Evolutionary conservation across 2,888 invertebrate species (phyloP).

Genomic region (Alsophila aescularia): DNA sequence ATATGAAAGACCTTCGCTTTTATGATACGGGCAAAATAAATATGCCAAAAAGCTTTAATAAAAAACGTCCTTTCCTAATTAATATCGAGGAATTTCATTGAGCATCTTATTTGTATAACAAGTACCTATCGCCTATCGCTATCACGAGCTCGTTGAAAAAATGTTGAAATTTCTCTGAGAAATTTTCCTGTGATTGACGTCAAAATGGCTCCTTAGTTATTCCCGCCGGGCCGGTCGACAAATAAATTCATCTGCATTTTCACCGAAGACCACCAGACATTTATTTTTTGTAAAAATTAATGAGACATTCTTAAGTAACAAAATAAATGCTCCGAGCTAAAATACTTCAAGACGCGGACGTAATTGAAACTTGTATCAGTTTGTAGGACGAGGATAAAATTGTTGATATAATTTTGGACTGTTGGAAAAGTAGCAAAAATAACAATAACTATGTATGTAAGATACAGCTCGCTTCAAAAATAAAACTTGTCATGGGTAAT

Average conservation of each 20-base stretch:
- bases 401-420: slow-evolving; percentile 1
- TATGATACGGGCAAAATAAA: background rate
- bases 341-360: slow-evolving; percentile 36
- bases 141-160: slow-evolving; percentile 29
- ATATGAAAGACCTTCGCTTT: background rate
- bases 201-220: slow-evolving; percentile 48
- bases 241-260: slow-evolving; percentile 49
- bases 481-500: background rate
- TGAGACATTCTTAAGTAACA: slow-evolving; percentile 52
- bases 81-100: slow-evolving; percentile 9
- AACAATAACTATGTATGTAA: background rate
- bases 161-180: slow-evolving; percentile 29
- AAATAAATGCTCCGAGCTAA: slow-evolving; percentile 41
- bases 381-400: slow-evolving; percentile 22
- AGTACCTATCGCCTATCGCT: slow-evolving; percentile 28
- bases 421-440: background rate
- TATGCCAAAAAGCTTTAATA: background rate
- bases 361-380: slow-evolving; percentile 30
- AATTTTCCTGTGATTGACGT: slow-evolving; percentile 49
- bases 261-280: slow-evolving; percentile 47
- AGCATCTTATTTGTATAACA: slow-evolving; percentile 15
- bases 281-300: slow-evolving; percentile 50
- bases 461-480: no score
- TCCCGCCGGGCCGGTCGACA: slow-evolving; percentile 43
- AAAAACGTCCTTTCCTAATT: slow-evolving; percentile 1